A percentile compares a stretch with the other conserved stretches of the same genome.
Conservation (phyloP, 2,113 vertebrate genomes). For the Caracal caracal region DNA sequence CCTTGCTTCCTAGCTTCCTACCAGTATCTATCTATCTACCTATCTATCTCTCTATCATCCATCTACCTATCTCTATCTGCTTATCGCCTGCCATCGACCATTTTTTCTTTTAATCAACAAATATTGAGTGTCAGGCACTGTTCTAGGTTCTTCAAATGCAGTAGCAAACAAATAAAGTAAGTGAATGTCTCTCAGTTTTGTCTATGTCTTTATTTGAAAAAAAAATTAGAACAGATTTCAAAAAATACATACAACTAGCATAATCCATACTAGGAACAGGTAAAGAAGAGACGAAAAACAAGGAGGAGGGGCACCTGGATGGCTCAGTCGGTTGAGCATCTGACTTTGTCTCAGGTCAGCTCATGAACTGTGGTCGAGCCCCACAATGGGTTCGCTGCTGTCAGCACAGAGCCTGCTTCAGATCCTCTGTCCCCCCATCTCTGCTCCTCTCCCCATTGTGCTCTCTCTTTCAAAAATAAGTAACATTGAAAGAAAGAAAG, state of each 20-base stretch:
- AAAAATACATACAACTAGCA: neutral
- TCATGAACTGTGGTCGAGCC: too few species aligned
- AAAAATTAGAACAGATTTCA: neutral
- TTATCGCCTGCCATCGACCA: neutral
- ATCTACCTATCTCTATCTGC: neutral
- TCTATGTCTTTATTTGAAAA: neutral
- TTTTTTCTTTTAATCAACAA: neutral
- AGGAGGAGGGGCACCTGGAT: too few species aligned
- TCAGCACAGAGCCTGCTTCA: too few species aligned
- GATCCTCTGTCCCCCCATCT: too few species aligned
- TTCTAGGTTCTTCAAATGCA: neutral
- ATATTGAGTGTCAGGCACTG: neutral
- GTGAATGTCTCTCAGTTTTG: neutral
- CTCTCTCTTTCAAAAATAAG: too few species aligned
- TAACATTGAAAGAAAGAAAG: neutral
- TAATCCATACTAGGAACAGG: neutral
- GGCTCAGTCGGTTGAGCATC: too few species aligned
- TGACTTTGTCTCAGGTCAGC: too few species aligned
- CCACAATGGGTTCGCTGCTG: too few species aligned
- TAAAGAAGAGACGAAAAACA: constrained; percentile 22
- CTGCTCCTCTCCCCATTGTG: too few species aligned
- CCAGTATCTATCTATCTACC: neutral
- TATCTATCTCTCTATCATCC: neutral
- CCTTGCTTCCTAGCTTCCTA: neutral
- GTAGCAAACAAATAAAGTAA: constrained; percentile 1